phyloP scores from a whole-genome alignment of 1,140 invertebrate species.

The Acyrthosiphon pisum region DNA sequence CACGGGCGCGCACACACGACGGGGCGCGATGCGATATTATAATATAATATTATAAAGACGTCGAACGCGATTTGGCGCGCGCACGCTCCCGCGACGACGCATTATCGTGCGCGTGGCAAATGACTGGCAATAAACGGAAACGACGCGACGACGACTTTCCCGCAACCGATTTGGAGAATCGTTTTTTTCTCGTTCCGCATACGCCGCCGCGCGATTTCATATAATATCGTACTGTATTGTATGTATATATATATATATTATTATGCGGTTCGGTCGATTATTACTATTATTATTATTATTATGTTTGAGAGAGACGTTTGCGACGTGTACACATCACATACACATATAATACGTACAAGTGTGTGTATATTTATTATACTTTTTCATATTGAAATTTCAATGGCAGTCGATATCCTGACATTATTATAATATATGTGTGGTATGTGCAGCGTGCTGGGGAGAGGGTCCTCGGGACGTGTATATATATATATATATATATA shows the following conservation, averaged over 20 bases:
- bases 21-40: background rate
- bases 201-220: background rate
- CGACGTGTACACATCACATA: background rate
- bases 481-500: background rate
- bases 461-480: background rate
- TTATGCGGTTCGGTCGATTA: conserved; percentile 23
- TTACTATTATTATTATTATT: conserved; percentile 29
- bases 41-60: conserved; percentile 25
- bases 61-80: conserved; percentile 35
- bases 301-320: background rate
- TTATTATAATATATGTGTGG: background rate
- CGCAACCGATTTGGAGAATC: conserved; percentile 52
- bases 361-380: background rate
- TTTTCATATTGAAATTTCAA: conserved; percentile 42
- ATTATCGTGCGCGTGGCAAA: conserved; percentile 53
- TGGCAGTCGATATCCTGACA: conserved; percentile 46
- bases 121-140: conserved; percentile 57
- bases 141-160: conserved; percentile 56
- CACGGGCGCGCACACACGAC: background rate
- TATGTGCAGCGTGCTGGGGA: background rate
- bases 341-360: background rate
- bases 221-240: background rate
- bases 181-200: conserved; percentile 1
- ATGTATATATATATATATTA: background rate
- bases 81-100: conserved; percentile 7